Conservation (phyloP, 1,140 invertebrate species). For the Drosophila leontia region DNA sequence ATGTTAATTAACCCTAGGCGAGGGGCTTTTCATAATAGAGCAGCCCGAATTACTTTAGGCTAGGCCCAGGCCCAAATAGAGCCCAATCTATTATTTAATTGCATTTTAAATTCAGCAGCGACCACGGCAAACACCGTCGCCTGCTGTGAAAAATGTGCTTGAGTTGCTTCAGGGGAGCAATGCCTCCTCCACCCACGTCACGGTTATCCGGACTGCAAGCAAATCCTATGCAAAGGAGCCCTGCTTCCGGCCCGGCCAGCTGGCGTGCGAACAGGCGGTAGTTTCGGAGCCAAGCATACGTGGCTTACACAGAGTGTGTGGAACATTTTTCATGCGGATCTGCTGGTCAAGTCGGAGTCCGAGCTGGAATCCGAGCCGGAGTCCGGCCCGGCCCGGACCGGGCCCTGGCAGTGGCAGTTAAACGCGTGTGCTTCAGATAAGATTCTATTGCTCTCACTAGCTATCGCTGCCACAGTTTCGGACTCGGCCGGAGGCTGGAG, state of each 20-base stretch:
- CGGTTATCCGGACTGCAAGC: constrained; percentile 54
- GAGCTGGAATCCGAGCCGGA: constrained; percentile 8
- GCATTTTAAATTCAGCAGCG: constrained; percentile 58
- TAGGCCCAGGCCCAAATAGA: constrained; percentile 17
- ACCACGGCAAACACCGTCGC: constrained; percentile 14
- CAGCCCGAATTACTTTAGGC: constrained; percentile 49
- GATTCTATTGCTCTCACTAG: constrained; percentile 69
- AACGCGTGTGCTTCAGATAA: constrained; percentile 68
- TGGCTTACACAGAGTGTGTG: neutral
- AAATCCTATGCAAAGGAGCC: constrained; percentile 60
- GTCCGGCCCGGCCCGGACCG: constrained; percentile 6
- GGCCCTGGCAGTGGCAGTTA: constrained; percentile 41
- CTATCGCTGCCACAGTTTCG: constrained; percentile 11
- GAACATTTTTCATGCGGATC: constrained; percentile 71
- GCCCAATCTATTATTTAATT: constrained; percentile 65
- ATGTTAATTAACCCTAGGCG: constrained; percentile 69
- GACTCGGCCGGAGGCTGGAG: constrained; percentile 1
- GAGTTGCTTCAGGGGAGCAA: constrained; percentile 33
- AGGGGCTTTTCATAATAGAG: constrained; percentile 59
- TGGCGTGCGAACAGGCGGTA: constrained; percentile 62
- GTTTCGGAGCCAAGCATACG: constrained; percentile 53
- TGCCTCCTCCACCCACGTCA: neutral
- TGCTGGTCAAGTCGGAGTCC: constrained; percentile 31
- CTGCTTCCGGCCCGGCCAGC: constrained; percentile 8
- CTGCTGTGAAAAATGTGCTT: constrained; percentile 54